Evolutionary conservation across 1,140 invertebrate species (phyloP).

Genomic region (Whitmania pigra): DNA sequence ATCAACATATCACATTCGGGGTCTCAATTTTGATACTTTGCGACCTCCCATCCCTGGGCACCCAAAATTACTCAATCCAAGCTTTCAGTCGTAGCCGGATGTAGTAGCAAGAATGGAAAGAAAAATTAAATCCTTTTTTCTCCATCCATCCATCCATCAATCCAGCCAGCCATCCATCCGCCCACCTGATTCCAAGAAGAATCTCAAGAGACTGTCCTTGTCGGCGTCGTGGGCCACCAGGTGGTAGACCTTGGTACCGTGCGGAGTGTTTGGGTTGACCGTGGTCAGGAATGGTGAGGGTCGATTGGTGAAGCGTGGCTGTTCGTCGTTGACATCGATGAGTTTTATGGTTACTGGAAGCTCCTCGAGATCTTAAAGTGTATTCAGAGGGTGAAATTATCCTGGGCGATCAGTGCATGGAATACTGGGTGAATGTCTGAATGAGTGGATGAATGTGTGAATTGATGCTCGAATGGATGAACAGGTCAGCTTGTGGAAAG

Average conservation of each 20-base stretch:
- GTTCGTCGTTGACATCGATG: slow-evolving; percentile 22
- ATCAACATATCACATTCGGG: too few species aligned
- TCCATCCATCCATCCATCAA: too few species aligned
- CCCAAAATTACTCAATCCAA: too few species aligned
- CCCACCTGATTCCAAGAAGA: slow-evolving; percentile 21
- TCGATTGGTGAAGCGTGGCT: slow-evolving; percentile 18
- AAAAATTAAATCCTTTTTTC: too few species aligned
- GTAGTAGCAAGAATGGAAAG: too few species aligned
- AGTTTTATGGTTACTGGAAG: slow-evolving; percentile 20
- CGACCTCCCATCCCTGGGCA: too few species aligned
- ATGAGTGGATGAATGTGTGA: background rate
- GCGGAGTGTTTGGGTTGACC: slow-evolving; percentile 13
- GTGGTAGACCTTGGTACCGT: slow-evolving; percentile 20
- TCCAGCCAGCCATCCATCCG: too few species aligned
- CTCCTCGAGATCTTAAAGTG: slow-evolving; percentile 11
- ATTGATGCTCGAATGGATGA: background rate
- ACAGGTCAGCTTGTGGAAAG: background rate
- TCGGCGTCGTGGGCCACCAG: slow-evolving; percentile 22
- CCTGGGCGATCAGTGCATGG: background rate
- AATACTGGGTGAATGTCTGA: background rate
- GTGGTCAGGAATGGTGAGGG: slow-evolving; percentile 22
- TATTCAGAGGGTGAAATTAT: too few species aligned
- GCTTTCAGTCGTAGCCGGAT: too few species aligned
- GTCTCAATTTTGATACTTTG: too few species aligned
- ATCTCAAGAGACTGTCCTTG: slow-evolving; percentile 16